Evolutionary conservation across 2,113 vertebrate species (phyloP), one percentile per base, ranked within the genome.

Genomic region (Lipophrys pholis): DNA sequence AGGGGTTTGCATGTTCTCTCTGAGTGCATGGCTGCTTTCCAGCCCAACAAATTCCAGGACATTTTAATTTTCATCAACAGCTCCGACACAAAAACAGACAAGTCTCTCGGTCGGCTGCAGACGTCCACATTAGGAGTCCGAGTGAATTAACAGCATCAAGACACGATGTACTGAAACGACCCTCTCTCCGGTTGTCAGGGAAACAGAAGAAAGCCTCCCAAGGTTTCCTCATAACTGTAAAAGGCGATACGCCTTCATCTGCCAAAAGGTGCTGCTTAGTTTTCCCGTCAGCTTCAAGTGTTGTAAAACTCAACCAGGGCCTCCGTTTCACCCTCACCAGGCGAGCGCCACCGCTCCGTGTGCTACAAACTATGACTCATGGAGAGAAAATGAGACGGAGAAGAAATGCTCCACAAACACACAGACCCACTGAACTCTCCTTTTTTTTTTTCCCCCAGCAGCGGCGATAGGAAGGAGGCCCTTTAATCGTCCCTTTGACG

Each of bases 141-240:
- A 65, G 45, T 0, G 11, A 6, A 6, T 41, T 17, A 48, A 61
- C 41, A 38, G 7, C 2, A 58, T 65, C 59, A 59, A 55, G n/a
- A 69, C 39, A 14, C 5, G 11, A 54, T 45, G 48, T 61, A 69
- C 74, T 74, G 55, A 84, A 90, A 88, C 84, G 2, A 30, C 57
- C 52, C 65, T 61, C 63, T 75, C 64, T 71, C 15, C 62, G 17
- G 90, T 92, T 79, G 90, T 73, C 90, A 91, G 68, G 86, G 87
- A 73, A 91, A 93, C 90, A 56, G 61, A 43, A 55, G n/a, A 76
- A 87, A 76, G 67, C 52, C 69, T 45, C 41, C 52, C 30, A 66
- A 57, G 8, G 80, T 90, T 89, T 87, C 82, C 59, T 60, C 69
- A 10, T 59, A 84, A 90, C 87, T 85, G 3, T 38, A 43, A 80